Base-by-base conservation (phyloP, 2,797 vertebrate species). In the Argya squamiceps region DNA sequence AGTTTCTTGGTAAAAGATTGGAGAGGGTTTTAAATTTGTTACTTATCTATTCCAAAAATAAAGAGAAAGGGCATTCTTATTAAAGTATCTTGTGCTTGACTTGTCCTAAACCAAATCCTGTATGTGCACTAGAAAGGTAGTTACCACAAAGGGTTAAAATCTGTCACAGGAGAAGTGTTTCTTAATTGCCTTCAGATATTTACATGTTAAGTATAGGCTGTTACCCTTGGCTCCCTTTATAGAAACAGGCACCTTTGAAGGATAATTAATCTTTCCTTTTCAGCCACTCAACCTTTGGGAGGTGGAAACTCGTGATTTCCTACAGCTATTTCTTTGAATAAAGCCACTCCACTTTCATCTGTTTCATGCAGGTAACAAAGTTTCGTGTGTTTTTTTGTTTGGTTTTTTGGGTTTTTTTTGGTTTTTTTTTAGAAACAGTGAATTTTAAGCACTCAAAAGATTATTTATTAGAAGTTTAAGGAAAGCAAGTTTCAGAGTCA, bases 181-280 rank as follows among this genome's bases (percentile, higher is more conserved):
- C 56, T 76, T 59, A 58, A 50, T 84, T 84, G 29, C 16, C 52
- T 59, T 89, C 59, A 91, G 70, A 70, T 83, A 73, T 82, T 83
- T 77, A 37, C 41, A 85, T 34, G 17, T 86, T 74, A 84, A 83
- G 86, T 62, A 56, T 65, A 67, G 77, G 15, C 70, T 86, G 41
- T 91, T 91, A 75, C 55, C n/a, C 43, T 93, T 94, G 89, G 39
- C 52, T 93, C 47, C 43, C 43, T 82, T 89, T 76, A 76, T 37
- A 94, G 71, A 76, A 84, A 74, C 22, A 88, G 44, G 43, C 11
- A 87, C 23, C 64, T 84, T 46, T 84, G 84, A 91, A 91, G 56
- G 44, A 63, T 86, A 81, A 93, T 86, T 90, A 84, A 75, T 95
- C 39, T 76, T 94, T 79, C 63, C 32, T 92, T 88, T 94, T 81